Conservation (phyloP, 2,113 vertebrate species). For the Pituophis catenifer region DNA sequence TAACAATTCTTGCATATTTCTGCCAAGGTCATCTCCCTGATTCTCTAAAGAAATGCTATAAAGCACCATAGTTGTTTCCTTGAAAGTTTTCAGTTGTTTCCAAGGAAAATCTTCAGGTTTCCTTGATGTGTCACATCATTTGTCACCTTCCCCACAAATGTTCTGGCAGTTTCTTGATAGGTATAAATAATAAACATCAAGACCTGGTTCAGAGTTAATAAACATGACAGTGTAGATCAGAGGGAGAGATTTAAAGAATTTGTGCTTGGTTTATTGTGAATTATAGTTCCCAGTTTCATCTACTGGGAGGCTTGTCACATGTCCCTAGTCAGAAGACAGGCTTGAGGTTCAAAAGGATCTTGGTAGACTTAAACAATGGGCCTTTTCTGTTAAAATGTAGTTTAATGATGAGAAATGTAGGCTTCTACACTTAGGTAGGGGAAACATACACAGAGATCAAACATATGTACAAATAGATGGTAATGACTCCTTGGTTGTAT, state of each 20-base stretch:
- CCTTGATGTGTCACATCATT: slow-evolving; percentile 55
- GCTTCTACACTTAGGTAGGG: not conserved
- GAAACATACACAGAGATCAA: not conserved
- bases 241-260: not conserved
- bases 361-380: not conserved
- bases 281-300: not conserved
- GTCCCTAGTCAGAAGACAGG: not conserved
- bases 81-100: no score
- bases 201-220: not conserved
- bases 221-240: not conserved
- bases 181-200: slow-evolving; percentile 36
- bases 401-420: not conserved
- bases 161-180: slow-evolving; percentile 33
- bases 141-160: slow-evolving; percentile 59
- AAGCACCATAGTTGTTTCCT: slow-evolving; percentile 42
- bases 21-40: not conserved
- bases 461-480: not conserved
- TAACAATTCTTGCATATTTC: not conserved
- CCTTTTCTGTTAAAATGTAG: not conserved
- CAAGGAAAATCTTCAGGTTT: slow-evolving; percentile 51
- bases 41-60: slow-evolving; percentile 17
- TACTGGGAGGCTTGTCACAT: not conserved
- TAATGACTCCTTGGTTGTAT: not conserved
- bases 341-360: not conserved
- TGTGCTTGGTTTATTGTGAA: not conserved